phyloP scores from a whole-genome alignment of 1,140 invertebrate genomes.

The Aphelinus atriplicis region DNA sequence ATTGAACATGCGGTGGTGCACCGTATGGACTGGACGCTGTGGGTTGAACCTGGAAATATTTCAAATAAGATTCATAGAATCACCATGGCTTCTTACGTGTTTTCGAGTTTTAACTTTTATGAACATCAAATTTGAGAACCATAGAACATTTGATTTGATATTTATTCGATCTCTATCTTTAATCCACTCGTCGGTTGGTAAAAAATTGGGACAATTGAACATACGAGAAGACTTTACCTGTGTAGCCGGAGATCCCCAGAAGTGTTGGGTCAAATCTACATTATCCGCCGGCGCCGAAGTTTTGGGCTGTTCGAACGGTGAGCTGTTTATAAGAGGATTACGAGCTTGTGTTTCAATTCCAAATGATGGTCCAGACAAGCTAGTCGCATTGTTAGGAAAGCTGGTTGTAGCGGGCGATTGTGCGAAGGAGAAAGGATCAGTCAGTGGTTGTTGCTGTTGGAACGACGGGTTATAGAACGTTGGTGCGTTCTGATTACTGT shows the following conservation, averaged over 20 bases:
- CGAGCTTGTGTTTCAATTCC: not conserved
- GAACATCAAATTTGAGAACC: no score
- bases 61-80: no score
- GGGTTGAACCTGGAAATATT: no score
- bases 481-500: slow-evolving; percentile 14
- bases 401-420: not conserved
- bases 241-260: slow-evolving; percentile 7
- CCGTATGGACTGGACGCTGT: slow-evolving; percentile 24
- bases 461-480: slow-evolving; percentile 20
- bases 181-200: no score
- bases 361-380: not conserved
- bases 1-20: not conserved
- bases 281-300: not conserved
- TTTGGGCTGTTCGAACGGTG: not conserved
- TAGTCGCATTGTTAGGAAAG: not conserved
- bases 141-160: no score
- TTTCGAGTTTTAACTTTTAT: no score
- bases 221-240: slow-evolving; percentile 7
- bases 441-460: not conserved
- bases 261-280: slow-evolving; percentile 6
- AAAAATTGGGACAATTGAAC: no score
- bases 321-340: not conserved
- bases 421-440: slow-evolving; percentile 19
- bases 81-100: no score
- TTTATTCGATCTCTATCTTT: no score